Evolutionary conservation across 2,113 vertebrate species (phyloP).

Genomic region (Callorhinus ursinus): DNA sequence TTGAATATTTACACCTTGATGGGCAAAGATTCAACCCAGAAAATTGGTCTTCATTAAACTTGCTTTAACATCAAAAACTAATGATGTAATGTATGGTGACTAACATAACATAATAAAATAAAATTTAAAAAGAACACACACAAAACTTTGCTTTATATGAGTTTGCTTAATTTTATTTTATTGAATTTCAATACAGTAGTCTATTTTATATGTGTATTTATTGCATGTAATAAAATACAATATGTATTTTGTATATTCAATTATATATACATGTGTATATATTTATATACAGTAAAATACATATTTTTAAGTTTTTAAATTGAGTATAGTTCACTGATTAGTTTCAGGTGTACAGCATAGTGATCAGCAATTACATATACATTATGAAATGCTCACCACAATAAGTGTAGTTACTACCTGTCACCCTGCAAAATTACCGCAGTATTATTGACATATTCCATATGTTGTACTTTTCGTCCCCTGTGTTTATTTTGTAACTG

Average conservation of each 20-base stretch:
- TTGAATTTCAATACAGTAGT: neutral
- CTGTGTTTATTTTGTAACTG: neutral
- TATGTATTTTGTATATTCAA: neutral
- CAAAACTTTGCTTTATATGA: neutral
- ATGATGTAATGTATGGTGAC: no score
- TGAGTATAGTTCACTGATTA: neutral
- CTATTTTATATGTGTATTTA: conserved; percentile 38
- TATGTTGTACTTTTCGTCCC: neutral
- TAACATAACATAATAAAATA: no score
- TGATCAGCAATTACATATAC: neutral
- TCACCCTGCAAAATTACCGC: neutral
- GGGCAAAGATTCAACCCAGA: neutral
- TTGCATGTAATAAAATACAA: neutral
- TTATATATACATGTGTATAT: neutral
- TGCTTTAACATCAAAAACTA: neutral
- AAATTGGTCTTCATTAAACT: conserved; percentile 40
- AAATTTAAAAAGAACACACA: no score
- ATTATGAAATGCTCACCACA: neutral
- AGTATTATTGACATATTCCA: neutral
- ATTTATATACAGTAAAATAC: neutral
- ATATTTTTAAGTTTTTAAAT: neutral
- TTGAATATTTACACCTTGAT: conserved; percentile 39
- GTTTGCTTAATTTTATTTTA: conserved; percentile 49
- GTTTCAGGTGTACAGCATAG: neutral
- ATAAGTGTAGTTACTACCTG: neutral